These are phyloP conservation scores for Oryzaephilus surinamensis DNA, from an alignment of 1,140 invertebrate species.

Conservation along the genomic window DNA sequence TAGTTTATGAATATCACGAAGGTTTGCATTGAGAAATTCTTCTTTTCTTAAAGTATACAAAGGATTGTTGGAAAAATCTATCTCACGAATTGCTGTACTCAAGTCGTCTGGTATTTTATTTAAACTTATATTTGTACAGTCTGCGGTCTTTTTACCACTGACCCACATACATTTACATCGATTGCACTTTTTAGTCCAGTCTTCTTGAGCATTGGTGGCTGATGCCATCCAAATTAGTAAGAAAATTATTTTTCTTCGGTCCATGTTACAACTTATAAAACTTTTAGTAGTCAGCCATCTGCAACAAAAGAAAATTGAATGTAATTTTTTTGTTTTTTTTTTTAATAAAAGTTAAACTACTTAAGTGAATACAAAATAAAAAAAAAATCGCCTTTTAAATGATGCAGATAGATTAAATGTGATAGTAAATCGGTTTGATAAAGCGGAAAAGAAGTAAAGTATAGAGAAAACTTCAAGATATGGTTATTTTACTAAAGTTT, in stretches of 20 bases:
- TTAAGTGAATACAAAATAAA: no score
- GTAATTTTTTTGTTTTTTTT: no score
- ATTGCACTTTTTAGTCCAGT: slow-evolving; percentile 45
- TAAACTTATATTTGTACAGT: slow-evolving; percentile 49
- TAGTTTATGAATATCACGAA: slow-evolving; percentile 74
- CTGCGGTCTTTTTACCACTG: slow-evolving; percentile 69
- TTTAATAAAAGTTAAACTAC: no score
- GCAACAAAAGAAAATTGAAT: slow-evolving; percentile 5
- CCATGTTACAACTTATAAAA: no score
- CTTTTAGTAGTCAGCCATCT: no score
- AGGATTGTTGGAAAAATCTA: slow-evolving; percentile 64
- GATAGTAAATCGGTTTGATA: no score
- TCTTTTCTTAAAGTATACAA: slow-evolving; percentile 52
- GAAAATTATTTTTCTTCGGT: slow-evolving; percentile 10
- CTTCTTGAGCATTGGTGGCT: slow-evolving; percentile 31
- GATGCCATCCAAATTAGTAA: slow-evolving; percentile 12
- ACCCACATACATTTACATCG: slow-evolving; percentile 69
- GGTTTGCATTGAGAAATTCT: slow-evolving; percentile 55
- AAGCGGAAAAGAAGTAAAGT: no score
- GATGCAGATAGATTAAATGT: no score
- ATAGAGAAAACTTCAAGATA: no score
- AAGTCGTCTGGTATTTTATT: slow-evolving; percentile 57
- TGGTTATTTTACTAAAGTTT: slow-evolving; percentile 9
- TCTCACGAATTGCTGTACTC: slow-evolving; percentile 60
- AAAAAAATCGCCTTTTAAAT: no score